Conservation (phyloP, 2,888 invertebrate genomes). For the Heliothis peltigera region DNA sequence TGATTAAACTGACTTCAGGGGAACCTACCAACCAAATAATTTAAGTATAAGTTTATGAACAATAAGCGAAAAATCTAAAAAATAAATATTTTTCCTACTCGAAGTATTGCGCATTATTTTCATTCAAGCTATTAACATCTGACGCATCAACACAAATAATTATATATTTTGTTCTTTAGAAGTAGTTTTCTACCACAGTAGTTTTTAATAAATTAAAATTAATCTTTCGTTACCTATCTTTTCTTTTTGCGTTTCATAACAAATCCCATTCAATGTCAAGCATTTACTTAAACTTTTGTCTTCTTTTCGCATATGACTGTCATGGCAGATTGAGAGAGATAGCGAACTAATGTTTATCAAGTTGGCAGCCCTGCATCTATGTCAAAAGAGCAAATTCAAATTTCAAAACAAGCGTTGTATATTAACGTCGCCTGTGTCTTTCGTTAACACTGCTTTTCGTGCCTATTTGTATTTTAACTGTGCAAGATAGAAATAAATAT, state of each 20-base stretch:
- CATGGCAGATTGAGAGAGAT: background rate
- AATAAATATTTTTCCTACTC: too few relatives aligned
- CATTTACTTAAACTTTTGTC: background rate
- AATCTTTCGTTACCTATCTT: too few relatives aligned
- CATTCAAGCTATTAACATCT: too few relatives aligned
- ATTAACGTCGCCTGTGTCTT: background rate
- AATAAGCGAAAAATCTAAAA: too few relatives aligned
- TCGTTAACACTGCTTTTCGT: background rate
- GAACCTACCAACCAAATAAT: too few relatives aligned
- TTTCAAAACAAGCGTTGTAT: conserved; percentile 25
- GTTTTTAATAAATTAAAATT: too few relatives aligned
- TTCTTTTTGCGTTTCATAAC: background rate
- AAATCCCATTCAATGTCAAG: background rate
- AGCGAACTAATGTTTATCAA: background rate
- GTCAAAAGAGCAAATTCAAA: conserved; percentile 17
- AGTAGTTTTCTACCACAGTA: too few relatives aligned
- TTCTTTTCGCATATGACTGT: background rate
- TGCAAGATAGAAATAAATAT: conserved; percentile 59
- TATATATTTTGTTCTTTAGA: too few relatives aligned
- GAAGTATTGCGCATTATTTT: too few relatives aligned
- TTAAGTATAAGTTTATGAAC: too few relatives aligned
- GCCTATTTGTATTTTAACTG: background rate
- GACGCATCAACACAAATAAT: too few relatives aligned
- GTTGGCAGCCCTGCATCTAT: conserved; percentile 18
- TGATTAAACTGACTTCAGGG: too few relatives aligned